Percentiles rank a stretch among this genome's conserved stretches.
Evolutionary conservation across 2,888 invertebrate species (phyloP).

Genomic region (Philereme vetulata): DNA sequence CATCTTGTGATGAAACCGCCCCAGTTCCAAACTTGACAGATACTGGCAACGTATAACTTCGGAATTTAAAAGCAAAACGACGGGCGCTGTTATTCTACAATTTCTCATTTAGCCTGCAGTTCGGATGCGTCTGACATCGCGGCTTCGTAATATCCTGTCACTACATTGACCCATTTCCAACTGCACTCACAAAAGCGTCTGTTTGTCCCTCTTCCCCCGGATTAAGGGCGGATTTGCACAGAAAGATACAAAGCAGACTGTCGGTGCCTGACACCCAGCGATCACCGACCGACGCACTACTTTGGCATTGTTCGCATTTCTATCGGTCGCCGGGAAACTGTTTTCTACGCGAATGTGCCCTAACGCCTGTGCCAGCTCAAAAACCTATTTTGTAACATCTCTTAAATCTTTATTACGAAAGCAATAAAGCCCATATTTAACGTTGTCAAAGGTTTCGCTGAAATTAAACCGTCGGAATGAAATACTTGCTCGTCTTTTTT

Average conservation of each 20-base stretch:
- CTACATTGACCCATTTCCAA: slow-evolving; percentile 64
- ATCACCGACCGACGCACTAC: background rate
- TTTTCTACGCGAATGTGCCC: slow-evolving; percentile 27
- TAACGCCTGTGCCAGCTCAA: slow-evolving; percentile 41
- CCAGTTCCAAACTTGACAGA: slow-evolving; percentile 8
- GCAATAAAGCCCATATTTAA: slow-evolving; percentile 77
- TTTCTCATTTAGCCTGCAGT: slow-evolving; percentile 74
- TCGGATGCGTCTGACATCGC: slow-evolving; percentile 71
- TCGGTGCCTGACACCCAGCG: slow-evolving; percentile 7
- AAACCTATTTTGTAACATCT: slow-evolving; percentile 52
- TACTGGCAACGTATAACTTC: slow-evolving; percentile 5
- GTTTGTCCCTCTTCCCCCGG: slow-evolving; percentile 42
- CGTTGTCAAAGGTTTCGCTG: slow-evolving; percentile 65
- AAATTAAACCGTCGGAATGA: slow-evolving; percentile 74
- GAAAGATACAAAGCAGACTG: slow-evolving; percentile 4
- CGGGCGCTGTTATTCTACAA: slow-evolving; percentile 55
- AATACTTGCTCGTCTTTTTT: slow-evolving; percentile 63
- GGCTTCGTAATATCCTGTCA: slow-evolving; percentile 80
- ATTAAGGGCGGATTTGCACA: slow-evolving; percentile 27
- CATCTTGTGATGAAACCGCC: slow-evolving; percentile 1
- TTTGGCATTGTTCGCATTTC: background rate
- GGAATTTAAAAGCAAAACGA: slow-evolving; percentile 30
- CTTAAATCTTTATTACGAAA: slow-evolving; percentile 74
- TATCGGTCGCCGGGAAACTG: background rate
- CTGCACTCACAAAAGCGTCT: slow-evolving; percentile 47